Base-by-base conservation (phyloP, 2,113 vertebrate species). In the Rousettus leschenaultii region DNA sequence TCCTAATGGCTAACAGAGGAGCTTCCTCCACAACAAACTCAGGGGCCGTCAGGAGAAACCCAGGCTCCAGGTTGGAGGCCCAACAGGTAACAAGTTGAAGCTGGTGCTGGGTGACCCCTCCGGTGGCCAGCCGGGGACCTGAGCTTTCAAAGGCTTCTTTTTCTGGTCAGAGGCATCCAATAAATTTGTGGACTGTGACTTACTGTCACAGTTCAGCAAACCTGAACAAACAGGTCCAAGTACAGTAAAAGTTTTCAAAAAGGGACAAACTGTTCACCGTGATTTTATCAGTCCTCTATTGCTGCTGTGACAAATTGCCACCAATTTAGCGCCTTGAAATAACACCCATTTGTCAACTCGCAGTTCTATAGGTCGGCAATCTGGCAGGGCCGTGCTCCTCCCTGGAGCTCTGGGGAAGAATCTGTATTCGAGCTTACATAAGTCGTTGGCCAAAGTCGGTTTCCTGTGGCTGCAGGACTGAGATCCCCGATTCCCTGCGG, bases 81-180 rank as follows among this genome's bases (percentile, higher is more conserved):
- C 74, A 19, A 8, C 53, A 43, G 51, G 40, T 38, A 35, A 80
- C n/a, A 51, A 43, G 45, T 2, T 24, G 48, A 79, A 68, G 59
- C 18, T 16, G 0, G n/a, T 21, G 18, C 22, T 18, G 9, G 40
- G 19, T 53, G 53, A 35, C 22, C 18, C 57, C 22, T 10, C 70
- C 24, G 0, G 0, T 4, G n/a, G n/a, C 45, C 77, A 68, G 57
- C 18, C 57, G 22, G 30, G 13, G 13, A 19, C 26, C 59, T 28
- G 59, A 63, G 18, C 65, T 66, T 26, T 65, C 71, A 38, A 73
- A 16, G 8, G 45, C 15, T 84, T 26, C 51, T 26, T 38, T 28
- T 7, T 35, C 9, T 30, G 43, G 16, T 16, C 40, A 40, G 43
- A 63, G 83, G 43, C 16, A 74, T 68, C 51, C 12, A 8, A 65